Percentiles rank a stretch among this genome's conserved stretches.
These are phyloP conservation scores for Lasiurus cinereus DNA, from an alignment of 2,113 vertebrate species.

Conservation along the genomic window DNA sequence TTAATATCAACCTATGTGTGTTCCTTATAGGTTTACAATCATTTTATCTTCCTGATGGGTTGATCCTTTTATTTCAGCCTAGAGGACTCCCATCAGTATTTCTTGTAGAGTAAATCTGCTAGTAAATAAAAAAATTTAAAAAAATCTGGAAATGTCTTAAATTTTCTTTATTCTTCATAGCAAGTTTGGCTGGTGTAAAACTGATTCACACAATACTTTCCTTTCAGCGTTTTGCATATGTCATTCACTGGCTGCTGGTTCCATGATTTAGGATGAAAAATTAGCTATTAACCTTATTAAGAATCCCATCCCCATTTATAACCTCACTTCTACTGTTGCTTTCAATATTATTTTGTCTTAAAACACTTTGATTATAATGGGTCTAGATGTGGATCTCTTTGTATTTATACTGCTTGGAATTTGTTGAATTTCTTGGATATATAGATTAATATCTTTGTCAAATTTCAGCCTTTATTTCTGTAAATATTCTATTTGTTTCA, in stretches of 20 bases:
- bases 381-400: not conserved
- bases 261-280: not conserved
- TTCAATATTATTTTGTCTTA: not conserved
- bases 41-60: not conserved
- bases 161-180: not conserved
- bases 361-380: not conserved
- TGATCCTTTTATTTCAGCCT: not conserved
- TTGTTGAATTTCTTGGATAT: not conserved
- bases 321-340: not conserved
- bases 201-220: not conserved
- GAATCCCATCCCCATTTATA: not conserved
- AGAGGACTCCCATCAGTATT: not conserved
- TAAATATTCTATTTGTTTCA: not conserved
- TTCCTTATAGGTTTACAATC: not conserved
- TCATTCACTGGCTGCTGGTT: not conserved
- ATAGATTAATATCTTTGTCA: not conserved
- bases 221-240: not conserved
- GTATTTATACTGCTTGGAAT: not conserved
- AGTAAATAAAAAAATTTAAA: not conserved
- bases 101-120: not conserved
- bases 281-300: not conserved
- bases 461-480: not conserved
- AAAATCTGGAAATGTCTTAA: not conserved
- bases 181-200: not conserved
- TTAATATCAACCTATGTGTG: not conserved